Evolutionary conservation across 1,140 invertebrate species (phyloP).

Genomic region (Bombus turneri): DNA sequence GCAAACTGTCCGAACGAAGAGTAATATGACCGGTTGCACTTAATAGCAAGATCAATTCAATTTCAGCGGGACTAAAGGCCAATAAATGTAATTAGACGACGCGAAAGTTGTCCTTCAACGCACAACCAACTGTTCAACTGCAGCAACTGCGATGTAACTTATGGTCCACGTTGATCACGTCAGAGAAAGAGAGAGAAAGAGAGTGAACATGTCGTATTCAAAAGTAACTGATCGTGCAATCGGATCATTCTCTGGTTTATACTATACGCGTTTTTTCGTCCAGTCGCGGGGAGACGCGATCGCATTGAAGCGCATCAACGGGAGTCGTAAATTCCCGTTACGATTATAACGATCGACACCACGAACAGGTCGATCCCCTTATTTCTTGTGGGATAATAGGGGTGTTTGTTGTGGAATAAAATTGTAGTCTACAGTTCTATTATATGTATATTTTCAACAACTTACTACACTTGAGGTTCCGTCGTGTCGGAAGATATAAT

Average conservation of each 20-base stretch:
- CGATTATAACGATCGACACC: too few species aligned
- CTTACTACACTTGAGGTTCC: too few species aligned
- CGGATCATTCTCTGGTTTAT: neutral
- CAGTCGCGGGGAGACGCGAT: too few species aligned
- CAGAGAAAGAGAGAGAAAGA: neutral
- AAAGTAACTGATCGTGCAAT: neutral
- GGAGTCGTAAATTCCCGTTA: too few species aligned
- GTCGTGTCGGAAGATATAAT: too few species aligned
- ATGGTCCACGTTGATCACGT: constrained; percentile 7
- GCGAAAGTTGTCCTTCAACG: constrained; percentile 25
- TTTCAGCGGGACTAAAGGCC: constrained; percentile 18
- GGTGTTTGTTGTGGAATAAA: too few species aligned
- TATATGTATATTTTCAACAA: too few species aligned
- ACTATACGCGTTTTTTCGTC: neutral
- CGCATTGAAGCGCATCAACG: too few species aligned
- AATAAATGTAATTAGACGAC: constrained; percentile 27
- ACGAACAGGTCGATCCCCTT: too few species aligned
- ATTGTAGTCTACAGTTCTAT: too few species aligned
- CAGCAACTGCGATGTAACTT: constrained; percentile 36
- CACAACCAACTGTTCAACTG: constrained; percentile 14
- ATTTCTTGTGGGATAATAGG: too few species aligned
- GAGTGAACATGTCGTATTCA: neutral
- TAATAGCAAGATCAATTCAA: neutral
- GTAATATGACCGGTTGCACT: too few species aligned
- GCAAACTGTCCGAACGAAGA: neutral